A percentile compares a stretch with the other conserved stretches of the same genome.
Conservation (phyloP, 1,140 invertebrate genomes). For the Bombus fervidus region DNA sequence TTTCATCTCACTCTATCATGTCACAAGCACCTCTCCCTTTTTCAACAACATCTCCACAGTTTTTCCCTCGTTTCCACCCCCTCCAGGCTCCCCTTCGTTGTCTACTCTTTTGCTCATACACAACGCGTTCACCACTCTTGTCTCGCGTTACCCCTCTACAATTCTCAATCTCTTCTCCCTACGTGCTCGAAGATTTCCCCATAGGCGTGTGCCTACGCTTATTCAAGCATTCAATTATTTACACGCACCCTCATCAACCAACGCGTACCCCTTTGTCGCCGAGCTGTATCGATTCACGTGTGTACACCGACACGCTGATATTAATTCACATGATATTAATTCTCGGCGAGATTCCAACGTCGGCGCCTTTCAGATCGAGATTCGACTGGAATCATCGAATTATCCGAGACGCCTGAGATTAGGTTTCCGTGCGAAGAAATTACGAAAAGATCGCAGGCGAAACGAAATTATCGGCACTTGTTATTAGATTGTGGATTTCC, state of each 20-base stretch:
- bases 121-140: background rate
- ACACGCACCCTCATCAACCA: background rate
- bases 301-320: too few species aligned
- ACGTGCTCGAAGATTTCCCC: slow-evolving; percentile 34
- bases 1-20: background rate
- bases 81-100: background rate
- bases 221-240: slow-evolving; percentile 45
- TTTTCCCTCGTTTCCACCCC: background rate
- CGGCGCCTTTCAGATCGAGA: background rate
- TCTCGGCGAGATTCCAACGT: background rate
- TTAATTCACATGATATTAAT: background rate
- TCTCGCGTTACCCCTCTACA: background rate
- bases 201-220: slow-evolving; percentile 19
- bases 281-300: background rate
- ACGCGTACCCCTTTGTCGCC: background rate
- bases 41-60: background rate
- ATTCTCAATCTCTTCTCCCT: slow-evolving; percentile 5
- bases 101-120: background rate
- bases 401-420: background rate
- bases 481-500: background rate
- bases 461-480: background rate
- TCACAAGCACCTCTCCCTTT: too few species aligned
- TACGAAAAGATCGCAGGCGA: too few species aligned
- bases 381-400: background rate
- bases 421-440: background rate